Percentiles rank a stretch among this genome's conserved stretches.
These are phyloP conservation scores for Atrichornis clamosus DNA, from an alignment of 2,113 vertebrate species.

Conservation along the genomic window DNA sequence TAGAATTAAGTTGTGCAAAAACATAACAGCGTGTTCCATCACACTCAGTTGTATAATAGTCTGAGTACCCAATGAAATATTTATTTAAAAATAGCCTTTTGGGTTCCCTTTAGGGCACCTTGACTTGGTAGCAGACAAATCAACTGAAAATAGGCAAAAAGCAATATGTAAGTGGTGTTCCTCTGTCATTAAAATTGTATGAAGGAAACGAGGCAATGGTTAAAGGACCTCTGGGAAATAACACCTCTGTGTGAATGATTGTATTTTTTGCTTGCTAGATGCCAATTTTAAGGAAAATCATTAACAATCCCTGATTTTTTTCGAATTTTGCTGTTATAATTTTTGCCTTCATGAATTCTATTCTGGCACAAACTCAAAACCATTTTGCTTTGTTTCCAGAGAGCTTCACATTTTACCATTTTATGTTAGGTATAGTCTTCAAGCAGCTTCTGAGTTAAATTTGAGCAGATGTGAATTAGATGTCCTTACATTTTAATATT, in stretches of 20 bases:
- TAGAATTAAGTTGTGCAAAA: background rate
- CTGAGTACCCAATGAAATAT: background rate
- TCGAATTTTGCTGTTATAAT: background rate
- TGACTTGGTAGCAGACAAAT: background rate
- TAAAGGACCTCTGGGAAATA: background rate
- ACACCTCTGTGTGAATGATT: background rate
- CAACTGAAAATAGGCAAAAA: background rate
- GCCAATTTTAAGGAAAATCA: background rate
- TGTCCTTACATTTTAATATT: background rate
- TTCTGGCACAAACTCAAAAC: background rate
- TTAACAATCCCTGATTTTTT: background rate
- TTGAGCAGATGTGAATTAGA: background rate
- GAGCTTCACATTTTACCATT: background rate
- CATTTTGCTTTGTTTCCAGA: background rate
- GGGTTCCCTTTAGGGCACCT: background rate
- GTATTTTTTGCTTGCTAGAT: background rate
- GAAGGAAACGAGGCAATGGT: background rate
- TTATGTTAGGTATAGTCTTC: background rate
- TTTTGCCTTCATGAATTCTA: background rate
- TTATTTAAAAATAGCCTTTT: background rate
- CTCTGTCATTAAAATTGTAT: background rate
- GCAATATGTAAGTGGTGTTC: background rate
- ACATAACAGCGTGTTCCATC: background rate
- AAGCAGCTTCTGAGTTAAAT: background rate
- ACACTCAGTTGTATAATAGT: background rate